phyloP scores from a whole-genome alignment of 2,113 vertebrate species.

The Zosterops lateralis region DNA sequence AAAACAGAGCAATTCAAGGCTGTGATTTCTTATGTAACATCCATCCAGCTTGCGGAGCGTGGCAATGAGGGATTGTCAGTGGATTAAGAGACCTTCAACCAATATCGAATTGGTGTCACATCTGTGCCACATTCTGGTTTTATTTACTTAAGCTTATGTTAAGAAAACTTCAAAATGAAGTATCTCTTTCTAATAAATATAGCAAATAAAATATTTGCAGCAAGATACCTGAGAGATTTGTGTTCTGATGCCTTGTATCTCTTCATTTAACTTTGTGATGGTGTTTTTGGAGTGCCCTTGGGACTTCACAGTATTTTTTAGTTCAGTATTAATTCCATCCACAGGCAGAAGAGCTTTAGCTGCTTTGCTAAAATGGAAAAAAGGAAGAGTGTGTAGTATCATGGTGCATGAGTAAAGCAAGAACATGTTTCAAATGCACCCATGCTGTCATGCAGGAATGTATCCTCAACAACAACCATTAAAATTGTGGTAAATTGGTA shows the following conservation, averaged over 20 bases:
- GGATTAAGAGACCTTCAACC: neutral
- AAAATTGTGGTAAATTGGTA: neutral
- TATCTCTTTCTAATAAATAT: neutral
- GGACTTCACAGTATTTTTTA: slow-evolving; percentile 68
- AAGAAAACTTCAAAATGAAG: neutral
- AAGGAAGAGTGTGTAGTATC: neutral
- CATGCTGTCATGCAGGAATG: neutral
- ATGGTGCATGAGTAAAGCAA: neutral
- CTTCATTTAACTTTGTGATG: slow-evolving; percentile 50
- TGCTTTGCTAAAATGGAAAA: slow-evolving; percentile 73
- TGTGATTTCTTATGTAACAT: neutral
- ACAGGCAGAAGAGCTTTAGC: slow-evolving; percentile 62
- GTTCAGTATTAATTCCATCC: slow-evolving; percentile 49
- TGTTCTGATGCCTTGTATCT: slow-evolving; percentile 47
- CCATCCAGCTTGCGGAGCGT: neutral
- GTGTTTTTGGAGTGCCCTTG: slow-evolving; percentile 62
- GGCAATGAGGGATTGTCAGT: neutral
- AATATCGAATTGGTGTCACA: neutral
- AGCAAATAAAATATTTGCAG: neutral
- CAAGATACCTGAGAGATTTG: slow-evolving; percentile 70
- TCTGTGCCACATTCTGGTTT: neutral
- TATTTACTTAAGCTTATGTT: neutral
- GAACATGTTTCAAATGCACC: neutral
- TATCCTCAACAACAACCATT: neutral
- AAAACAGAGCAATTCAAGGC: slow-evolving; percentile 23